Base-by-base conservation (phyloP, 2,113 vertebrate genomes). In the Tauraco erythrolophus region DNA sequence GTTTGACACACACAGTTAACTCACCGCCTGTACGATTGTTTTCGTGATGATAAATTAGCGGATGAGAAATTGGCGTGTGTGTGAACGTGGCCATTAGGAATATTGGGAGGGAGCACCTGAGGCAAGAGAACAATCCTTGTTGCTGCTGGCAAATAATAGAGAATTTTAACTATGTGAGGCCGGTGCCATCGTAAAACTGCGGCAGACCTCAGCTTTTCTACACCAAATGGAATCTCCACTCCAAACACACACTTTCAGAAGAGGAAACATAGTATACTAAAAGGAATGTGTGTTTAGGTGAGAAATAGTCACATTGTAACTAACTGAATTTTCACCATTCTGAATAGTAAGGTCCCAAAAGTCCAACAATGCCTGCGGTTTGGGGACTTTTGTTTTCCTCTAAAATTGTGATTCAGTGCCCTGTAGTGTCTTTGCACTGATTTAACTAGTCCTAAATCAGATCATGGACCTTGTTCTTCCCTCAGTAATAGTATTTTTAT, bases 141-240 rank as follows among this genome's bases (percentile, higher is more conserved):
- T 39, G 3, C 51, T 27, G 4, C 1, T 65, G 35, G 35, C 45
- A 94, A 77, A 72, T 14, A n/a, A 28, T 12, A 14, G 12, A 30
- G 66, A 88, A 35, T 11, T 62, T 56, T 1, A 65, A 37, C 0
- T 0, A 4, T 7, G 12, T 11, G 10, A 48, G 33, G 24, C 0
- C 1, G 6, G 18, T 54, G 61, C 22, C n/a, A 35, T 4, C 41
- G 21, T 50, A 45, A 62, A 77, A 19, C 46, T 48, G 51, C 25
- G n/a, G 9, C 24, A 10, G 22, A 54, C 2, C 39, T 68, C 41
- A 84, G 46, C 12, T 72, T 69, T 46, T 24, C 25, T 37, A 2
- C 14, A 15, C 18, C 50, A 24, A 56, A 31, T 78, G 57, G 76
- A 24, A 22, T 27, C 30, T 62, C n/a, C 11, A 3, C 16, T 31